phyloP scores from a whole-genome alignment of 2,888 invertebrate species.

The Netelia fuscicornis region DNA sequence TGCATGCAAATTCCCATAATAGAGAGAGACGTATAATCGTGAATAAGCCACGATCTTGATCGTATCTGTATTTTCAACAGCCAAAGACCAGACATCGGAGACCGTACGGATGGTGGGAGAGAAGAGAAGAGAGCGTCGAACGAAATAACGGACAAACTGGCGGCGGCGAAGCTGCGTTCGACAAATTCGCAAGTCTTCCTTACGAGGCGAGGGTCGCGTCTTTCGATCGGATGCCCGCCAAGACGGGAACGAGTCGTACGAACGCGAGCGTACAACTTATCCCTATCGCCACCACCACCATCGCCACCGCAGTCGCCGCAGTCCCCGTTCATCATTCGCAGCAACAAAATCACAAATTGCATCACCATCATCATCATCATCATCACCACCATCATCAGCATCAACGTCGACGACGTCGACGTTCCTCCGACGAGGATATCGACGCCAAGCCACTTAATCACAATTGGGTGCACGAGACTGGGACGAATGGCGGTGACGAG shows the following conservation, averaged over 20 bases:
- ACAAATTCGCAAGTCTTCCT: constrained; percentile 89
- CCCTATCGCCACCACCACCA: too few relatives aligned
- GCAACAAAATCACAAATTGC: constrained; percentile 51
- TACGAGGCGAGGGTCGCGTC: constrained; percentile 86
- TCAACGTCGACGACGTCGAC: constrained; percentile 64
- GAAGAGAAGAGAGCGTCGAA: constrained; percentile 63
- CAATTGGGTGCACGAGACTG: constrained; percentile 14
- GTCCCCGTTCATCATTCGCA: constrained; percentile 35
- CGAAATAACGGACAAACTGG: constrained; percentile 74
- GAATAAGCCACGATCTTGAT: constrained; percentile 64
- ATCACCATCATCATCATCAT: constrained; percentile 53
- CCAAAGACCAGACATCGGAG: constrained; percentile 92
- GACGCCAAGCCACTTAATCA: constrained; percentile 49
- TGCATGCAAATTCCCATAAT: constrained; percentile 12
- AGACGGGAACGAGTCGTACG: constrained; percentile 71
- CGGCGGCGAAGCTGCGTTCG: constrained; percentile 84
- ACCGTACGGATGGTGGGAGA: constrained; percentile 88
- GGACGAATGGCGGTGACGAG: background rate
- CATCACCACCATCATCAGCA: constrained; percentile 52
- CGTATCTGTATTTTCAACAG: constrained; percentile 84
- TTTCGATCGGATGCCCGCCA: constrained; percentile 88
- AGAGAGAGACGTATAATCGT: constrained; percentile 47
- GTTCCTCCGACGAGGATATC: constrained; percentile 68
- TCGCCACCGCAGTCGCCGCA: constrained; percentile 6
- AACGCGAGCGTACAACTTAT: constrained; percentile 49